Evolutionary conservation across 1,140 invertebrate genomes (phyloP).

Genomic region (Homarus americanus): DNA sequence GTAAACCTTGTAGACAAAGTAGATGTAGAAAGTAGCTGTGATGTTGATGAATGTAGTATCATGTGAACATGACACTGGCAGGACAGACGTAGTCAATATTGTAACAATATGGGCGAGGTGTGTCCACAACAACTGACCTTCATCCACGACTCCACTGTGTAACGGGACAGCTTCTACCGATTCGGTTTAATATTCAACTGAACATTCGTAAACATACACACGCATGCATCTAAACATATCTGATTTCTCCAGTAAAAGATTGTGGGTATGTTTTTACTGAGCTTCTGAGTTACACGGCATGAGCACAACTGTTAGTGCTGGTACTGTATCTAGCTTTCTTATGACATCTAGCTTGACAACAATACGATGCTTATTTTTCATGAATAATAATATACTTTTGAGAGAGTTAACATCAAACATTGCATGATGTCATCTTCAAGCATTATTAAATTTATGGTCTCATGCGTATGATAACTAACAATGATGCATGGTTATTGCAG

Average conservation of each 20-base stretch:
- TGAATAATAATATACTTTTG: neutral
- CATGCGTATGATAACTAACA: too few relatives aligned
- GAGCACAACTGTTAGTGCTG: neutral
- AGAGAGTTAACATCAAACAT: neutral
- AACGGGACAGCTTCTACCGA: neutral
- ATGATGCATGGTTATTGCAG: neutral
- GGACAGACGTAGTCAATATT: neutral
- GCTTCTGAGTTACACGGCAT: neutral
- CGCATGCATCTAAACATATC: neutral
- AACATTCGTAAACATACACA: neutral
- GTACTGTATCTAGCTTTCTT: neutral
- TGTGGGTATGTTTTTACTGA: neutral
- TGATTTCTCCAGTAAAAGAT: neutral
- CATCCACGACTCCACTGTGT: neutral
- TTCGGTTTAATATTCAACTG: neutral
- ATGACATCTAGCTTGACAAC: neutral
- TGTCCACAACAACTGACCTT: neutral
- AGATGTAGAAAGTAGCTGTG: neutral
- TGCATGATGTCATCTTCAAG: neutral
- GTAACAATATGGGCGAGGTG: neutral
- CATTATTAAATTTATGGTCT: too few relatives aligned
- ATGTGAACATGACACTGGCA: neutral
- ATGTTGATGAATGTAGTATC: neutral
- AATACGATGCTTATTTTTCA: conserved; percentile 4
- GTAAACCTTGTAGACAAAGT: conserved; percentile 4